Conservation (phyloP, 2,888 invertebrate species). For the Adela reaumurella region DNA sequence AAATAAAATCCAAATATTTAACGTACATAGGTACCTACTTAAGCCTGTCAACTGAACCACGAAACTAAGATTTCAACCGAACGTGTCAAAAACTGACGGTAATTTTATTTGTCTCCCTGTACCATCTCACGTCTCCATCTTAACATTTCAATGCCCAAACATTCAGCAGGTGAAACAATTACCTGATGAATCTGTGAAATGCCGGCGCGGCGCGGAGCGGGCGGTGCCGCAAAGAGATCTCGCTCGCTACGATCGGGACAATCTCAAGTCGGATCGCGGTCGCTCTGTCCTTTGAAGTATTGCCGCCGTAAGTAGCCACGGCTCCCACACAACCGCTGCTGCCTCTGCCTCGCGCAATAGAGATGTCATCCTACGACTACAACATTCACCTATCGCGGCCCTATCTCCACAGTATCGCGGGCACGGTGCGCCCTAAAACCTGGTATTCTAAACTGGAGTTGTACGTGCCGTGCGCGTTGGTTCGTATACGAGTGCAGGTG, state of each 20-base stretch:
- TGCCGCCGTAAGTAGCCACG: too few species aligned
- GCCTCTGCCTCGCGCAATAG: background rate
- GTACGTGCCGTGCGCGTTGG: too few species aligned
- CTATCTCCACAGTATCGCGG: background rate
- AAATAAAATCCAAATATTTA: too few species aligned
- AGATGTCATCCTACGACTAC: background rate
- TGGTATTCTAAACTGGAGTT: background rate
- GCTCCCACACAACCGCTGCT: background rate
- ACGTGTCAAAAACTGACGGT: too few species aligned
- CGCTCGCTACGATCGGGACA: background rate
- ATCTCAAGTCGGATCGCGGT: background rate
- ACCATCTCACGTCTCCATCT: too few species aligned
- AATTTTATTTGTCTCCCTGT: too few species aligned
- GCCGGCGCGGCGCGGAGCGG: background rate
- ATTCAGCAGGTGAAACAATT: background rate
- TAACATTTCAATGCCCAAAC: background rate
- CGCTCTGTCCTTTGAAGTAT: too few species aligned
- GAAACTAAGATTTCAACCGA: too few species aligned
- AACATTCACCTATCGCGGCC: background rate
- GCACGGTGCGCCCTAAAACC: background rate
- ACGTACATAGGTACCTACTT: too few species aligned
- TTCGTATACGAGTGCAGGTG: too few species aligned
- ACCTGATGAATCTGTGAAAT: background rate
- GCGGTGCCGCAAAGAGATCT: background rate
- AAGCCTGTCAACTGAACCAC: too few species aligned